Conservation (phyloP, 2,113 vertebrate genomes). For the Kryptolebias marmoratus region DNA sequence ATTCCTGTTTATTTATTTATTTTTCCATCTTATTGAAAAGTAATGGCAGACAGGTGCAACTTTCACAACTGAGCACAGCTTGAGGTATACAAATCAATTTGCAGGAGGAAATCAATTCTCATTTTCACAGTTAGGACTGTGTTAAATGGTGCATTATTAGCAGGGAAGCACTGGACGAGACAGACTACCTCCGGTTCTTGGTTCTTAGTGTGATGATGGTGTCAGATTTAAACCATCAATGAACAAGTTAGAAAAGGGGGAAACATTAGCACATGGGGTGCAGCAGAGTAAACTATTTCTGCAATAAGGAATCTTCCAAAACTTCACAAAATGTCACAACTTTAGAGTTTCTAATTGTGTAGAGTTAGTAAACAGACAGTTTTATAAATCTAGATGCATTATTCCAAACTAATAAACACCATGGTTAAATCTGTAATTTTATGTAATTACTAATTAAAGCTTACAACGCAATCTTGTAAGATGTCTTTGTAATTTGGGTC, state of each 20-base stretch:
- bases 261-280: background rate
- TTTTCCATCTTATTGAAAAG: background rate
- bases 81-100: constrained; percentile 16
- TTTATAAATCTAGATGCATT: background rate
- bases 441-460: background rate
- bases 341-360: background rate
- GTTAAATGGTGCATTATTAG: background rate
- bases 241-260: background rate
- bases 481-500: too few relatives aligned
- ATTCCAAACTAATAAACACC: background rate
- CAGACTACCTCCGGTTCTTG: background rate
- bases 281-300: background rate
- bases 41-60: constrained; percentile 17
- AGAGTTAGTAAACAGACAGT: background rate
- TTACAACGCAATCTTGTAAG: too few relatives aligned
- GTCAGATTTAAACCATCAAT: background rate
- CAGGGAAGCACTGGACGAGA: background rate
- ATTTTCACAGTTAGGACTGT: constrained; percentile 32
- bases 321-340: background rate
- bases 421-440: background rate
- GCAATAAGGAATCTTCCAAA: background rate
- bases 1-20: constrained; percentile 2
- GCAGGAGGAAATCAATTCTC: constrained; percentile 25
- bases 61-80: background rate
- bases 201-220: background rate